These are phyloP conservation scores for Pseudachorutes palmiensis DNA, from an alignment of 1,140 invertebrate species.

Conservation along the genomic window DNA sequence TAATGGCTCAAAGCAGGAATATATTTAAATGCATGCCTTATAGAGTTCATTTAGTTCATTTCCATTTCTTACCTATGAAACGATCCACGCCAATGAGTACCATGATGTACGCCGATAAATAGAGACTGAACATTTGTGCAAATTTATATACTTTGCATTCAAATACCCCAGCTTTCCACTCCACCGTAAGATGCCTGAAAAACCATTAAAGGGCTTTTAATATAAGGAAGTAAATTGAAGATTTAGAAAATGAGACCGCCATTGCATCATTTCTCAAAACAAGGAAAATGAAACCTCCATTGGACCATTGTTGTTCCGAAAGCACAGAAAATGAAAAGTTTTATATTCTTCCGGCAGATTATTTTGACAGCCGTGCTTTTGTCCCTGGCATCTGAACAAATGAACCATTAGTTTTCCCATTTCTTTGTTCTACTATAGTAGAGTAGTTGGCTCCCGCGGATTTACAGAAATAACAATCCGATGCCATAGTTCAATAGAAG, in stretches of 20 bases:
- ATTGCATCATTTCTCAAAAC: background rate
- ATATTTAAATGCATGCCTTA: background rate
- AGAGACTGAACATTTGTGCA: slow-evolving; percentile 68
- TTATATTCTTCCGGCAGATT: background rate
- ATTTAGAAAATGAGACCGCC: background rate
- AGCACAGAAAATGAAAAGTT: too few relatives aligned
- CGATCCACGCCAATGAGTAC: slow-evolving; percentile 73
- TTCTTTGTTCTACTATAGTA: too few relatives aligned
- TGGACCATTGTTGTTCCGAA: too few relatives aligned
- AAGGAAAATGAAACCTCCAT: background rate
- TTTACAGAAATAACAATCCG: too few relatives aligned
- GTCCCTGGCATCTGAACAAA: too few relatives aligned
- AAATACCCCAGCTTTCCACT: slow-evolving; percentile 66
- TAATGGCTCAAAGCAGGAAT: too few relatives aligned
- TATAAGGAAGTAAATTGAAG: background rate
- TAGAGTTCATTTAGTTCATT: background rate
- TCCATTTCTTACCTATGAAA: slow-evolving; percentile 48
- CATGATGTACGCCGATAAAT: slow-evolving; percentile 72
- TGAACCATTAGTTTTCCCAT: too few relatives aligned
- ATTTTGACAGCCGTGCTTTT: background rate
- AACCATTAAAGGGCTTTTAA: background rate
- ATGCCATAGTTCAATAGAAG: too few relatives aligned
- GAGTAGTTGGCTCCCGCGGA: too few relatives aligned
- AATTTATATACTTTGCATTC: slow-evolving; percentile 74
- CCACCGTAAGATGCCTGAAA: slow-evolving; percentile 56